Percentiles rank a stretch among this genome's conserved stretches.
Evolutionary conservation across 2,888 invertebrate genomes (phyloP).

Genomic region (Drosophila pegasa): DNA sequence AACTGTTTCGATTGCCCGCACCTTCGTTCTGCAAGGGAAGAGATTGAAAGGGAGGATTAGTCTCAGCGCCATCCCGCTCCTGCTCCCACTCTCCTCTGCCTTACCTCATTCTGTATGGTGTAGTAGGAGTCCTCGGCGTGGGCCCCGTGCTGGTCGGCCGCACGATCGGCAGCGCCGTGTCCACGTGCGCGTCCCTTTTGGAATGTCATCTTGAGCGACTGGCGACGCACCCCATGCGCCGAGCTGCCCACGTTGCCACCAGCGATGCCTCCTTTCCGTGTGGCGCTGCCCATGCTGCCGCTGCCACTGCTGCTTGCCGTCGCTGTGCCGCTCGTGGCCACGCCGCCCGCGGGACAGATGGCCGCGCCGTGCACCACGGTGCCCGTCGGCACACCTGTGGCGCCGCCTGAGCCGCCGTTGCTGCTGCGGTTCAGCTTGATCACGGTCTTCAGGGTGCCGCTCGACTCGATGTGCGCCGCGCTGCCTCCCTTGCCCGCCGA

Average conservation of each 20-base stretch:
- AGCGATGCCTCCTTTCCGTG: constrained; percentile 57
- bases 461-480: constrained; percentile 86
- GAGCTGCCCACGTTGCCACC: constrained; percentile 40
- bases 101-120: constrained; percentile 90
- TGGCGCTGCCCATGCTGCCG: constrained; percentile 42
- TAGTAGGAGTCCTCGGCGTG: constrained; percentile 86
- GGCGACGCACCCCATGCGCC: constrained; percentile 85
- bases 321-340: not conserved
- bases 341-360: not conserved
- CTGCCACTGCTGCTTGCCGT: constrained; percentile 5
- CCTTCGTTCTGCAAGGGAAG: constrained; percentile 85
- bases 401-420: constrained; percentile 60
- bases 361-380: constrained; percentile 63
- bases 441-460: constrained; percentile 93
- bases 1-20: constrained; percentile 71
- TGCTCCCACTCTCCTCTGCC: no score
- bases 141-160: constrained; percentile 76
- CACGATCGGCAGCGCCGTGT: constrained; percentile 84
- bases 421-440: constrained; percentile 89
- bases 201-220: constrained; percentile 92
- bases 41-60: constrained; percentile 64
- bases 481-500: constrained; percentile 64
- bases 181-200: constrained; percentile 89
- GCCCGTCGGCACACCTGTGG: constrained; percentile 55
- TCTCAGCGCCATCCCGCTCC: no score